Base-by-base conservation (phyloP, 2,888 invertebrate genomes). In the Melipona beecheii region DNA sequence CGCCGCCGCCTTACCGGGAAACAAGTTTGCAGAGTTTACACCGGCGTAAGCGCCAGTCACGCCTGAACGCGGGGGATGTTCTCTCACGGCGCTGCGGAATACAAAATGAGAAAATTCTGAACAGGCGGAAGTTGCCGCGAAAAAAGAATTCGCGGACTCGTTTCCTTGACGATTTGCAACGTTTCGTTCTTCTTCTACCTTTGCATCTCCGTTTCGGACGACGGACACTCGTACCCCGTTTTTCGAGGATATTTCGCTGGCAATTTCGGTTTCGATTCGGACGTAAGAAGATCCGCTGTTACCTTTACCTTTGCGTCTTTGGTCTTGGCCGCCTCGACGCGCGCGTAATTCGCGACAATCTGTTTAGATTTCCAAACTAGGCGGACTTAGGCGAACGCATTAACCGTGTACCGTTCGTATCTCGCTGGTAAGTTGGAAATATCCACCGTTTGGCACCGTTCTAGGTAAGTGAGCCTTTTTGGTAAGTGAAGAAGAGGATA, bases 401-500 rank as follows among this genome's bases (percentile, higher is more conserved):
- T 90, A 90, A 87, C 90, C 90, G 83, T 86, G 77, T 81, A 68
- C 75, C 76, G 81, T 62, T 60, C 77, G 87, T 83, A 84, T 83
- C 87, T 85, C 64, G 84, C 79, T 78, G 72, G 89, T 87, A 91
- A 90, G 86, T 91, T 90, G 71, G 90, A 89, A 90, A 88, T 89
- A 90, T 89, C 85, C 87, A 84, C n/a, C n/a, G 84, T 89, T 86
- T 81, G 82, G 82, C 85, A 73, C 24, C 60, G 71, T 66, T 62
- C 56, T 27, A 27, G 27, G 36, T 62, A 17, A 52, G 73, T n/a
- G n/a, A 64, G 43, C 49, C 49, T 60, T 49, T 19, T 49, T 21
- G 27, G 24, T 60, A 6, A 13, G 24, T 3, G 71, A 31, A 43
- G 71, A 31, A 43, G 74, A 64, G 52, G 74, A 9, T 27, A 4